Evolutionary conservation across 2,888 invertebrate genomes (phyloP), one percentile per base, ranked within the genome.

Genomic region (Stenoptilia bipunctidactyla): DNA sequence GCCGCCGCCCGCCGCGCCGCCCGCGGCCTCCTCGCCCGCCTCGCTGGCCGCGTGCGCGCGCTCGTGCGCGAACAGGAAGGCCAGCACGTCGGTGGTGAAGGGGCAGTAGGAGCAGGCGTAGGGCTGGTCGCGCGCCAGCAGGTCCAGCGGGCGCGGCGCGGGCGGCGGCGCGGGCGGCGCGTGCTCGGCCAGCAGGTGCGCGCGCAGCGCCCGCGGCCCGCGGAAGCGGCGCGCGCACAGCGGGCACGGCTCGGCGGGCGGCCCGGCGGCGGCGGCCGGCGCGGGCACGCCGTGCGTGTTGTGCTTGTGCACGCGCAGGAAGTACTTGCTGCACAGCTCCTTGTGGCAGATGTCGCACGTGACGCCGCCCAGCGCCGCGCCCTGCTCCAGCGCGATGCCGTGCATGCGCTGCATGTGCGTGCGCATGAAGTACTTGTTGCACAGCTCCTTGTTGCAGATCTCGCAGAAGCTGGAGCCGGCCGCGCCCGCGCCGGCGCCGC

Each of bases 361-460:
- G 5, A 96, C 96, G 14, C 96, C 96, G 4, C 96, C 96, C 30
- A 96, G 92, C 67, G 94, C 94, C 27, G 95, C 92, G 13, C 94
- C 95, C 60, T 94, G 94, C 73, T 96, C 95, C 38, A 96, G 91
- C 65, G 95, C 94, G 56, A 96, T 96, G 35, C 96, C 96, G 73
- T 96, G 99, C 95, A 99, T 98, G 66, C 97, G 91, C 66, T 97
- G 92, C 96, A 98, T 98, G 84, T 99, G 99, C 1, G 98, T 98
- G 70, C 98, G 96, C 92, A 99, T 95, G 76, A 99, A 99, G 71
- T 99, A 99, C 75, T 99, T 99, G 85, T 99, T 99, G 85, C 98
- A 99, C 53, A 99, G 85, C 79, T 98, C 97, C 76, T 98, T 98
- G 85, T 98, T 97, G 79, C 98, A 98, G 48, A 98, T 96, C 68